Conservation (phyloP, 2,113 vertebrate species). For the Siniperca knerii region DNA sequence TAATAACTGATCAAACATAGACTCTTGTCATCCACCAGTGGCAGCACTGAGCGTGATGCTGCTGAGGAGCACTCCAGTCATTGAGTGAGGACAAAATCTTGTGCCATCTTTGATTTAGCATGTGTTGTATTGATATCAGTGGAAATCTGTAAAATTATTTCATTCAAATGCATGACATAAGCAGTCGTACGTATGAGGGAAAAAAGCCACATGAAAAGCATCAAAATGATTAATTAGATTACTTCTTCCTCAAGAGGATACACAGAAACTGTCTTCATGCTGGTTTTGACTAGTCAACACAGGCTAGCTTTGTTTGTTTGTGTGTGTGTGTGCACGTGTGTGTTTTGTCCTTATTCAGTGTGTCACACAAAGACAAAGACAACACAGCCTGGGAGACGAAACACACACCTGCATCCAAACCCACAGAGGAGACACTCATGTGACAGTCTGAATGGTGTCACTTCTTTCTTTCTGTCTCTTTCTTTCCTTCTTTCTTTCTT, state of each 20-base stretch:
- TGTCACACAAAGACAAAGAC: conserved; percentile 50
- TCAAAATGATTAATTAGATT: not conserved
- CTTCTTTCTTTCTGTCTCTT: conserved; percentile 58
- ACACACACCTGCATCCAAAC: conserved; percentile 72
- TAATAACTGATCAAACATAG: not conserved
- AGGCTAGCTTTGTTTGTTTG: conserved; percentile 9
- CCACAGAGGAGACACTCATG: conserved; percentile 72
- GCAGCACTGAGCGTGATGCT: not conserved
- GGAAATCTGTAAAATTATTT: not conserved
- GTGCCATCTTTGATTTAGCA: not conserved
- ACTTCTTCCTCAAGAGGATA: not conserved
- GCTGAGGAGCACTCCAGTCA: not conserved
- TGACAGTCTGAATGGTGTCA: conserved; percentile 62
- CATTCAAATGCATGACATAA: not conserved
- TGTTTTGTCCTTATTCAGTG: conserved; percentile 48
- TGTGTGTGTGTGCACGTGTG: not conserved
- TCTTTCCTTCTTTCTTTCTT: conserved; percentile 41
- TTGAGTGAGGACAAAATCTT: not conserved
- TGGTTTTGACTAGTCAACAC: conserved; percentile 29
- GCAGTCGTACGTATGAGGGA: not conserved
- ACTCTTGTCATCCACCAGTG: not conserved
- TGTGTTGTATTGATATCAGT: not conserved
- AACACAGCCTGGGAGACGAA: conserved; percentile 46
- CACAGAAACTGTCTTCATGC: conserved; percentile 12
- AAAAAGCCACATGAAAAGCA: not conserved